Percentiles rank a stretch among this genome's conserved stretches.
Evolutionary conservation across 2,113 vertebrate genomes (phyloP).

Genomic region (Arizona elegans): DNA sequence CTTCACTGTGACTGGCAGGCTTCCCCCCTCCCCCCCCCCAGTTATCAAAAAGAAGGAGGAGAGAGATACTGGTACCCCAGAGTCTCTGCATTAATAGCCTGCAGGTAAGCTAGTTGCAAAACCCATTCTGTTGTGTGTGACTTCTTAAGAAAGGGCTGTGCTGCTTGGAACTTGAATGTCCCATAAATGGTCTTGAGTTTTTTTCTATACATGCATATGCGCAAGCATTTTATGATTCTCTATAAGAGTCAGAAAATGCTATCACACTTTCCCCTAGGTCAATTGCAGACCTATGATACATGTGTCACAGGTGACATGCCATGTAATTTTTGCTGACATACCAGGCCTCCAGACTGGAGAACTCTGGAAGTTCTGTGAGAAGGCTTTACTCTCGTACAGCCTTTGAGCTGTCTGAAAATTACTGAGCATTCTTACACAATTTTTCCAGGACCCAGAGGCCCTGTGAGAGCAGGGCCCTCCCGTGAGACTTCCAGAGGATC

Average conservation of each 20-base stretch:
- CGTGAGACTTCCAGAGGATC: background rate
- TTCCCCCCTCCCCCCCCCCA: background rate
- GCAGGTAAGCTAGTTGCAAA: background rate
- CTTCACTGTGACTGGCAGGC: background rate
- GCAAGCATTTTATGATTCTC: background rate
- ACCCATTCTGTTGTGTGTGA: background rate
- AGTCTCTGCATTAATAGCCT: background rate
- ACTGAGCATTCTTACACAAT: background rate
- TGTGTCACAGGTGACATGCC: background rate
- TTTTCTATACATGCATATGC: background rate
- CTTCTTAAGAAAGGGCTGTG: background rate
- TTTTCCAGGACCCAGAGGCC: background rate
- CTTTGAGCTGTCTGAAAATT: background rate
- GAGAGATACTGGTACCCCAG: background rate
- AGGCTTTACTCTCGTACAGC: too few relatives aligned
- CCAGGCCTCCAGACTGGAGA: too few relatives aligned
- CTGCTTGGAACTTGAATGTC: background rate
- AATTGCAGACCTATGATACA: background rate
- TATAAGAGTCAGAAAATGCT: background rate
- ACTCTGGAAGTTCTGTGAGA: too few relatives aligned
- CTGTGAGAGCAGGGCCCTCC: background rate
- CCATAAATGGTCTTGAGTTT: background rate
- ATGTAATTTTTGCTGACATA: too few relatives aligned
- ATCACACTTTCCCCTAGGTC: background rate
- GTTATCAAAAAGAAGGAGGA: background rate